Percentiles rank a stretch among this genome's conserved stretches.
Conservation (phyloP, 2,888 invertebrate species). For the Mesopsocus fuscifrons region DNA sequence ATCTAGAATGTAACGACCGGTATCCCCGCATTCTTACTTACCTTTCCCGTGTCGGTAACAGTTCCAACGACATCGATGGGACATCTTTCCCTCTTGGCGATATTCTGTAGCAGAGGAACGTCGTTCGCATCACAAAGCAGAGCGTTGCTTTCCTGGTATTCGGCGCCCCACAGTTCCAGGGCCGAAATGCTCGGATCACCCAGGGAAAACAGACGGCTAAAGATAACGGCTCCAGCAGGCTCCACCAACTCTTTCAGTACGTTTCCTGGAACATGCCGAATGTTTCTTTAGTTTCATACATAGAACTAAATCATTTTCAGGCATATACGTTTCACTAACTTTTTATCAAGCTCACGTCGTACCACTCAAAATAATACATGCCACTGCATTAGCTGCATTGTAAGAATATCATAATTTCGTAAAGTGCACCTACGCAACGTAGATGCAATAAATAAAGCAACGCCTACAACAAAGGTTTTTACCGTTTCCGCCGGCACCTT, state of each 20-base stretch:
- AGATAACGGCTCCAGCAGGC: constrained; percentile 82
- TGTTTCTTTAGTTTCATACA: background rate
- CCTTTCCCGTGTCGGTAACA: constrained; percentile 68
- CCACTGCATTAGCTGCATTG: no score
- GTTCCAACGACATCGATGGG: constrained; percentile 84
- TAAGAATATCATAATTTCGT: no score
- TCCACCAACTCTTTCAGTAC: constrained; percentile 93
- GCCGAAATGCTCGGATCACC: constrained; percentile 90
- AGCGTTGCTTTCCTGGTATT: constrained; percentile 93
- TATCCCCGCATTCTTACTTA: no score
- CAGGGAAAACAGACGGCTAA: constrained; percentile 65
- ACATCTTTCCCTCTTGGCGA: constrained; percentile 77
- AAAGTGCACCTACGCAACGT: no score
- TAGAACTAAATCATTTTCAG: constrained; percentile 1
- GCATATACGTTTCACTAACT: no score
- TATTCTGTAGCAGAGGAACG: constrained; percentile 38
- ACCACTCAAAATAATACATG: no score
- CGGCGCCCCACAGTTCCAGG: constrained; percentile 94
- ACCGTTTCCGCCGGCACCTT: constrained; percentile 95
- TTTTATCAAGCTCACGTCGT: no score
- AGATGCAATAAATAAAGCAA: constrained; percentile 1
- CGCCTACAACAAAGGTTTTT: constrained; percentile 11
- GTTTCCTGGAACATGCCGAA: constrained; percentile 45
- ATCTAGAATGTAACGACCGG: no score
- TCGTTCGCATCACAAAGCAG: constrained; percentile 55